These are phyloP conservation scores for Dicycla oo DNA, from an alignment of 2,888 invertebrate species.

Conservation along the genomic window DNA sequence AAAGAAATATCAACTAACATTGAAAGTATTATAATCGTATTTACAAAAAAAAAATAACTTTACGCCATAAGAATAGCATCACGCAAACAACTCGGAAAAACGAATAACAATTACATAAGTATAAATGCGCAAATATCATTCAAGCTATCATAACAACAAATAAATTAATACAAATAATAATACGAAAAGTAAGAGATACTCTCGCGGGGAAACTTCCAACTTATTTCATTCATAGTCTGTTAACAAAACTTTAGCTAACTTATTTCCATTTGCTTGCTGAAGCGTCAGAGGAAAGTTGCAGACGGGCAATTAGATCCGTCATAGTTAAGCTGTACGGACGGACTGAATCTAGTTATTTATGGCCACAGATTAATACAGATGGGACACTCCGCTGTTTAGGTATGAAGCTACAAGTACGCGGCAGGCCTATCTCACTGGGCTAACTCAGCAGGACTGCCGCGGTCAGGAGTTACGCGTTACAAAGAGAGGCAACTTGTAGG, in stretches of 20 bases:
- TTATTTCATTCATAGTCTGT: constrained; percentile 74
- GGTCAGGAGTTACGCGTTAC: too few relatives aligned
- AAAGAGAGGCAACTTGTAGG: too few relatives aligned
- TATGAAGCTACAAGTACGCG: too few relatives aligned
- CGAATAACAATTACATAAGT: constrained; percentile 41
- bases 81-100: constrained; percentile 24
- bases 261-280: constrained; percentile 73
- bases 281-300: constrained; percentile 66
- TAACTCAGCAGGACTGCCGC: too few relatives aligned
- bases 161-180: constrained; percentile 66
- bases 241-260: constrained; percentile 72
- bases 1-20: background rate
- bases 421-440: too few relatives aligned
- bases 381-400: too few relatives aligned
- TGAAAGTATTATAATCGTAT: background rate
- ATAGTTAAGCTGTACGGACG: constrained; percentile 56
- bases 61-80: background rate
- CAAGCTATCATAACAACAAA: constrained; percentile 62
- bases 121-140: constrained; percentile 57
- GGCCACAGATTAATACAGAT: too few relatives aligned
- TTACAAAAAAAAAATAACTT: background rate
- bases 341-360: constrained; percentile 32
- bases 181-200: constrained; percentile 55
- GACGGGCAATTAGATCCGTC: constrained; percentile 69
- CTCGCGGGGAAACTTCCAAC: constrained; percentile 55